Percentiles rank a stretch among this genome's conserved stretches.
These are phyloP conservation scores for Mormyrops boulengeri DNA, from an alignment of 2,797 vertebrate genomes.

Conservation along the genomic window DNA sequence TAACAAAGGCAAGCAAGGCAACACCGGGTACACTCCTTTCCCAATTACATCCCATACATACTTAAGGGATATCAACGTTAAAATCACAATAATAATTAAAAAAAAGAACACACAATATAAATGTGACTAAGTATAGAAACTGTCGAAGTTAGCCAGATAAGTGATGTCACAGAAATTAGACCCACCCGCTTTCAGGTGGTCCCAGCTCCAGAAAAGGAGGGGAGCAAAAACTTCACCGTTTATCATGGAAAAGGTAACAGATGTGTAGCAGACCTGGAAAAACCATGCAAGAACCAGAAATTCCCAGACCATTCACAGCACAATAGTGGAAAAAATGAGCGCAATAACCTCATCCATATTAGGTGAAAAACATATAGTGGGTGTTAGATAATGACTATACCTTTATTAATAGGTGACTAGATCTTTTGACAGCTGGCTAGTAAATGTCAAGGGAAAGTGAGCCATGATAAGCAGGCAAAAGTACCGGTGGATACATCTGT, in stretches of 20 bases:
- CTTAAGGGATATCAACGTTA: not conserved
- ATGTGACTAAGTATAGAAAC: not conserved
- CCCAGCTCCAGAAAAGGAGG: not conserved
- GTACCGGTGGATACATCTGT: not conserved
- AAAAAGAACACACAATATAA: not conserved
- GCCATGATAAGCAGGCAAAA: not conserved
- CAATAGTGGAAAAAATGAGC: not conserved
- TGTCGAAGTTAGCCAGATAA: not conserved
- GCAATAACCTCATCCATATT: not conserved
- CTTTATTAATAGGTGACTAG: not conserved
- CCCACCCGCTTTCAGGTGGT: not conserved
- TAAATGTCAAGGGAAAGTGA: not conserved
- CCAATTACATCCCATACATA: not conserved
- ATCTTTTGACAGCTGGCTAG: not conserved
- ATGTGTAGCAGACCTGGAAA: not conserved
- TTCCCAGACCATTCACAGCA: not conserved
- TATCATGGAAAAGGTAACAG: conserved; percentile 4
- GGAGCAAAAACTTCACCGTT: not conserved
- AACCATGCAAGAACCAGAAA: not conserved
- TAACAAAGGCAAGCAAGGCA: not conserved
- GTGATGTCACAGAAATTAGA: not conserved
- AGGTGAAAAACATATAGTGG: not conserved
- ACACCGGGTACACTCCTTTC: not conserved
- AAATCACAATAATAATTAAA: not conserved
- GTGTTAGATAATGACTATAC: not conserved